Evolutionary conservation across 2,888 invertebrate species (phyloP).

Genomic region (Abrostola tripartita): DNA sequence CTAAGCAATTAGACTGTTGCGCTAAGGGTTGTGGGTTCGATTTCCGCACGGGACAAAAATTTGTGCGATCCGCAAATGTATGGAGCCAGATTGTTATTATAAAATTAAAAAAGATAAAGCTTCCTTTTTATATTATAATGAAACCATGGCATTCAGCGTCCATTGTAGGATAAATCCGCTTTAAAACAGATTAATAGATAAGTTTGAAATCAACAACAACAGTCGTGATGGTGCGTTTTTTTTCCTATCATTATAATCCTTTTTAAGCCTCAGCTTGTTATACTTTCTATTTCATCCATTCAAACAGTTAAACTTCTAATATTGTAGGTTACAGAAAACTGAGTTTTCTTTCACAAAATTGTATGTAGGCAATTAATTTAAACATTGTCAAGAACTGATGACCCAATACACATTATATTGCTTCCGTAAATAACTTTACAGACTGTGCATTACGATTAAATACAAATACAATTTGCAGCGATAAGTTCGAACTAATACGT

Average conservation of each 20-base stretch:
- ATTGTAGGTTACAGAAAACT: no score
- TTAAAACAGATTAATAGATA: background rate
- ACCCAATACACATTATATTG: no score
- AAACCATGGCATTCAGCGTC: background rate
- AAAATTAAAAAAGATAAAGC: background rate
- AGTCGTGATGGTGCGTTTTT: background rate
- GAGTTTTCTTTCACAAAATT: no score
- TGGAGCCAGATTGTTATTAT: background rate
- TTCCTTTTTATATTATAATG: background rate
- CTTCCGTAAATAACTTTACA: background rate
- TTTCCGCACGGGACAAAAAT: no score
- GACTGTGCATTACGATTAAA: background rate
- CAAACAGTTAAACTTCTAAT: no score
- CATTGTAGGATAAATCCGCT: background rate
- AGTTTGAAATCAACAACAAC: slow-evolving; percentile 6
- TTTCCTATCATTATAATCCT: background rate
- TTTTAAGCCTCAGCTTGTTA: background rate
- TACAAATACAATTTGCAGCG: background rate
- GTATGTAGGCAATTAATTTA: no score
- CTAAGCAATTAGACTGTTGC: no score
- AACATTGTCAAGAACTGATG: no score
- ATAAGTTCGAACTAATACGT: background rate
- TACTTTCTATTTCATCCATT: background rate
- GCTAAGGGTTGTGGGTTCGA: no score
- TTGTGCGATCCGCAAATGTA: no score